Percentiles rank a stretch among this genome's conserved stretches.
These are phyloP conservation scores for Parascotia fuliginaria DNA, from an alignment of 2,888 invertebrate genomes.

Conservation along the genomic window DNA sequence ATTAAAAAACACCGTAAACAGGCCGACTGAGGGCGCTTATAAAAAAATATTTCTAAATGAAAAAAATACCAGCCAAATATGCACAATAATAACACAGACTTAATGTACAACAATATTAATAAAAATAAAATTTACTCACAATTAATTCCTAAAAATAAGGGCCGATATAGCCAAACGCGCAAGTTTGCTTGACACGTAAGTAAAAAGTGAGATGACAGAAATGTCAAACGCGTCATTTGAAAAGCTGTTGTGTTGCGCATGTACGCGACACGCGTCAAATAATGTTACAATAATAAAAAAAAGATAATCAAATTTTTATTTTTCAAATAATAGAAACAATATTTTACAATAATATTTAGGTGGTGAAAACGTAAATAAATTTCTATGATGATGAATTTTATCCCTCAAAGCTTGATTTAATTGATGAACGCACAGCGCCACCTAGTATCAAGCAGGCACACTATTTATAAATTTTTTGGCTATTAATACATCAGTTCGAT, in stretches of 20 bases:
- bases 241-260: constrained; percentile 47
- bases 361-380: no score
- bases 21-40: constrained; percentile 14
- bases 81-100: constrained; percentile 11
- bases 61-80: constrained; percentile 10
- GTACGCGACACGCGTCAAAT: constrained; percentile 57
- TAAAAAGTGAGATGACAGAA: constrained; percentile 75
- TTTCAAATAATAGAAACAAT: no score
- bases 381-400: no score
- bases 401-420: no score
- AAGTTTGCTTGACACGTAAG: constrained; percentile 81
- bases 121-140: constrained; percentile 69
- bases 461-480: not conserved
- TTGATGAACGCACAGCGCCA: not conserved
- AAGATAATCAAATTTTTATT: not conserved
- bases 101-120: constrained; percentile 15
- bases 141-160: constrained; percentile 78
- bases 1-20: constrained; percentile 41
- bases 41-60: constrained; percentile 13
- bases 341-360: no score
- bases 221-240: constrained; percentile 64
- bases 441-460: constrained; percentile 22
- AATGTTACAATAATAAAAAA: constrained; percentile 44
- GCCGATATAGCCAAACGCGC: constrained; percentile 76
- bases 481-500: constrained; percentile 1